Evolutionary conservation across 2,797 vertebrate genomes (phyloP), one percentile per base, ranked within the genome.

Genomic region (Geotrypetes seraphini): DNA sequence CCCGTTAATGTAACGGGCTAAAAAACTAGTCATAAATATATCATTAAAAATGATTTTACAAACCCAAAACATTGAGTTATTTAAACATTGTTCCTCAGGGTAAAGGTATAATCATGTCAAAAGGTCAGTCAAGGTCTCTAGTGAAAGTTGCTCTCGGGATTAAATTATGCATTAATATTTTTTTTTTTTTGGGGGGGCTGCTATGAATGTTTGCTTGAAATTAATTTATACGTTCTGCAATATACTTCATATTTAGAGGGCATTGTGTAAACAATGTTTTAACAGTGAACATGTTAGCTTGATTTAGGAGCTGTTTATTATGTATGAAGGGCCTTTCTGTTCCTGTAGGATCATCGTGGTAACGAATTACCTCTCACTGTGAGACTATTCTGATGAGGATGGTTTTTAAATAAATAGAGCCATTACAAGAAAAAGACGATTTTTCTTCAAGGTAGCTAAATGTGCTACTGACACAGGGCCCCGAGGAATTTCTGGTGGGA

Each of bases 361-460:
- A 2, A 20, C 24, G 13, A 36, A 10, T 33, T 22, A 7, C 20
- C 18, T 28, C 1, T 0, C 30, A 3, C 27, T 1, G 1, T 10
- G 24, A 16, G 17, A 8, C 28, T 51, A n/a, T 21, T 7, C 18
- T 24, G 28, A 25, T 31, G 37, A 51, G 9, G 14, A n/a, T 2
- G 1, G 3, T 10, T 49, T 49, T 41, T 39, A 43, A 43, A 51
- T 47, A 55, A 53, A 43, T 54, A 47, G 61, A 57, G 9, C 4
- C 12, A 28, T 39, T 33, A 41, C 43, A 30, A 11, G 18, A 36
- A 50, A 49, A 21, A 33, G 47, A 33, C 34, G 9, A 13, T 12
- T 22, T 50, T 57, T 51, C 16, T 51, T 53, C 39, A 63, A 50
- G 40, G 46, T 49, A 69, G 39, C 28, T 47, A 55, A 58, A 46